Conservation (phyloP, 2,797 vertebrate species). For the Rhadinocentrus ornatus region DNA sequence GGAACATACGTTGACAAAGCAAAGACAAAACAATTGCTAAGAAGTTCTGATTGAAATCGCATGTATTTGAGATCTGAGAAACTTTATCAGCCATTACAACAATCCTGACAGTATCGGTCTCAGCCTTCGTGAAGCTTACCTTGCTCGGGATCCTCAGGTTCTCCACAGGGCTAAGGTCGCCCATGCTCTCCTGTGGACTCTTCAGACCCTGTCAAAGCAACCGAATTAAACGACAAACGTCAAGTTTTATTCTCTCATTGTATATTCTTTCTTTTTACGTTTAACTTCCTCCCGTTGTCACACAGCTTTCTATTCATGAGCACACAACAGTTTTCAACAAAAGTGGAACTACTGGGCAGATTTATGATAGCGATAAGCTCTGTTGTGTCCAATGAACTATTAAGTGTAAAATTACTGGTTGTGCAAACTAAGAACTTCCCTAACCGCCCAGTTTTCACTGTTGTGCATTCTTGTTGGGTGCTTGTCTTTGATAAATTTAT, state of each 20-base stretch:
- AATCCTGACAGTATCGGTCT: not conserved
- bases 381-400: slow-evolving; percentile 22
- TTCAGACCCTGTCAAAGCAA: slow-evolving; percentile 88
- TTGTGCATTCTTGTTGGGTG: slow-evolving; percentile 19
- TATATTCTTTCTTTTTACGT: not conserved
- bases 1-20: not conserved
- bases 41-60: not conserved
- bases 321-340: not conserved
- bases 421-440: slow-evolving; percentile 64
- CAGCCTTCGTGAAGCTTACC: slow-evolving; percentile 77
- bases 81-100: not conserved
- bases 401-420: slow-evolving; percentile 26
- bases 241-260: not conserved
- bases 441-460: slow-evolving; percentile 42
- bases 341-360: slow-evolving; percentile 39
- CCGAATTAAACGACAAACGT: not conserved
- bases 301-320: not conserved
- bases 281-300: not conserved
- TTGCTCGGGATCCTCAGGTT: slow-evolving; percentile 93
- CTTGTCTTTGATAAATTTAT: not conserved
- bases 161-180: slow-evolving; percentile 93
- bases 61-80: no score
- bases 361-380: slow-evolving; percentile 35
- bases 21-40: not conserved
- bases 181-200: slow-evolving; percentile 93